Conservation (phyloP, 1,140 invertebrate species). For the Pseudachorutes palmiensis region DNA sequence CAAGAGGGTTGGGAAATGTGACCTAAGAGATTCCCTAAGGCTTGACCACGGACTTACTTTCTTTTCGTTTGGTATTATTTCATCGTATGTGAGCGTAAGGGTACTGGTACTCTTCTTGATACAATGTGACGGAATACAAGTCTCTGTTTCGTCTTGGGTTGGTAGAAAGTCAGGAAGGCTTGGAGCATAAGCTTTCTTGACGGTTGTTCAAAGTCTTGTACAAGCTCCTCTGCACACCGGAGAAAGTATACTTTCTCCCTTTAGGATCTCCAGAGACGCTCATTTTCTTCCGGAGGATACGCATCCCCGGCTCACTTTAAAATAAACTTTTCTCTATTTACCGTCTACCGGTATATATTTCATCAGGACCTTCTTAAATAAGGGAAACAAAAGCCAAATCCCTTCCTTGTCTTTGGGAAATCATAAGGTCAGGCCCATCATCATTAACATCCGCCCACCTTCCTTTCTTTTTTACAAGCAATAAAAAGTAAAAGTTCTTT, state of each 20-base stretch:
- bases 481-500: neutral
- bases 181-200: neutral
- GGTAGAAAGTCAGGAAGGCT: neutral
- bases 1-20: constrained; percentile 16
- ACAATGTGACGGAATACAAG: neutral
- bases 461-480: neutral
- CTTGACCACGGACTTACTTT: constrained; percentile 11
- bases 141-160: neutral
- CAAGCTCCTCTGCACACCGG: neutral
- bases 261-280: neutral
- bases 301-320: neutral
- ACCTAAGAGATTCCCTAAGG: constrained; percentile 20
- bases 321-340: neutral
- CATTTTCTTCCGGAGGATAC: neutral
- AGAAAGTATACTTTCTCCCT: neutral
- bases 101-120: neutral
- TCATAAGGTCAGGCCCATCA: too few relatives aligned
- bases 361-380: too few relatives aligned
- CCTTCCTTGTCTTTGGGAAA: too few relatives aligned
- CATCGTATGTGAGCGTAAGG: neutral
- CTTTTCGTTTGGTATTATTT: neutral
- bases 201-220: neutral
- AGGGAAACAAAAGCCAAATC: too few relatives aligned
- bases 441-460: neutral
- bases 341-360: too few relatives aligned